Conservation (phyloP, 2,888 invertebrate species). For the Rhamphomyia laevipes region DNA sequence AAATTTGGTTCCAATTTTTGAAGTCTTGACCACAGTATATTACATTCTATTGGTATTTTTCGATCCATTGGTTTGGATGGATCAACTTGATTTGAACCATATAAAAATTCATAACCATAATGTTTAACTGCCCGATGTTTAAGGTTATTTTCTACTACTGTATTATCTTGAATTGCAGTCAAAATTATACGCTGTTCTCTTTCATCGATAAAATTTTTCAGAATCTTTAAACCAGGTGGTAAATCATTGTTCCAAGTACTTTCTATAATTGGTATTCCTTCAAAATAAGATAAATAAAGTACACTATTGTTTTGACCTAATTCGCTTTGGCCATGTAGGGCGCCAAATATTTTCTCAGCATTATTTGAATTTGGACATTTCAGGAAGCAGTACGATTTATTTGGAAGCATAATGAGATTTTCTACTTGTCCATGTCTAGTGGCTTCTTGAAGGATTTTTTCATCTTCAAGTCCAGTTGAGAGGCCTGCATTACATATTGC, state of each 20-base stretch:
- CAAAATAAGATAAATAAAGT: slow-evolving; percentile 46
- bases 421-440: slow-evolving; percentile 42
- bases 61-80: slow-evolving; percentile 50
- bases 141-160: slow-evolving; percentile 32
- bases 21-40: slow-evolving; percentile 44
- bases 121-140: slow-evolving; percentile 82
- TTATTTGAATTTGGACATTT: slow-evolving; percentile 42
- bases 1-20: slow-evolving; percentile 38
- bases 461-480: slow-evolving; percentile 63
- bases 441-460: slow-evolving; percentile 45
- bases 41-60: slow-evolving; percentile 58
- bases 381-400: slow-evolving; percentile 73
- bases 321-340: slow-evolving; percentile 47
- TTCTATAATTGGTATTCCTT: slow-evolving; percentile 19
- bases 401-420: slow-evolving; percentile 57
- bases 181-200: slow-evolving; percentile 55
- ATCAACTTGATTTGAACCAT: slow-evolving; percentile 78
- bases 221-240: slow-evolving; percentile 58
- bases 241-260: slow-evolving; percentile 31
- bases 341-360: slow-evolving; percentile 45
- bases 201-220: slow-evolving; percentile 57
- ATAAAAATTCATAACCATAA: slow-evolving; percentile 85
- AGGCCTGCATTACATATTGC: slow-evolving; percentile 79
- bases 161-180: slow-evolving; percentile 43
- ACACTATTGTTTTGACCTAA: slow-evolving; percentile 47